These are phyloP conservation scores for Platycheirus albimanus DNA, from an alignment of 2,888 invertebrate genomes.

Conservation along the genomic window DNA sequence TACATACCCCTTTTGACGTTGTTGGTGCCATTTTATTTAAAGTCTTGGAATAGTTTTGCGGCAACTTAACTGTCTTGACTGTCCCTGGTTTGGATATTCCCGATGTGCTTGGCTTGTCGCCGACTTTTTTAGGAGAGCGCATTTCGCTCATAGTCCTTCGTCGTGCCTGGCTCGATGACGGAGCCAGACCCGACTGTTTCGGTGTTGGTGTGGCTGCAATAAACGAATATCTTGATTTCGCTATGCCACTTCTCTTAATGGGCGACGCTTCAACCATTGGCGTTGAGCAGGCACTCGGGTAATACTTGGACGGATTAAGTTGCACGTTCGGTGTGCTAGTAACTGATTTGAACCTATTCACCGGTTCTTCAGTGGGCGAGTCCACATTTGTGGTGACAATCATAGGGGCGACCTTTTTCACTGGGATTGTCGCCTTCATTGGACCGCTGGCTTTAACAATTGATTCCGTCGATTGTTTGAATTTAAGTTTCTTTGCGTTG, in stretches of 20 bases:
- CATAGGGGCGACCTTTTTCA: conserved; percentile 77
- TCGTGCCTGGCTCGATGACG: conserved; percentile 53
- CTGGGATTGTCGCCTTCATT: conserved; percentile 77
- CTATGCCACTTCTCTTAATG: conserved; percentile 61
- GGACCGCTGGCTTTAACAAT: conserved; percentile 76
- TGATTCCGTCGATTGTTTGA: conserved; percentile 72
- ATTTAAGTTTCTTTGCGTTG: conserved; percentile 74
- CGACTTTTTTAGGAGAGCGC: conserved; percentile 56
- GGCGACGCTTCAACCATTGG: conserved; percentile 73
- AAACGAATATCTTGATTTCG: conserved; percentile 75
- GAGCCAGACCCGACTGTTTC: conserved; percentile 52
- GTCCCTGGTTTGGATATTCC: conserved; percentile 51
- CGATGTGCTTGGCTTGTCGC: conserved; percentile 48
- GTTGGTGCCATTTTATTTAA: conserved; percentile 60
- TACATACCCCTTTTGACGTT: conserved; percentile 54
- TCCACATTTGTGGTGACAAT: conserved; percentile 73
- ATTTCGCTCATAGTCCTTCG: conserved; percentile 60
- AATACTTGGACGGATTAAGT: conserved; percentile 49
- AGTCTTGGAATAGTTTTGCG: conserved; percentile 57
- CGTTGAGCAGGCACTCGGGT: conserved; percentile 77
- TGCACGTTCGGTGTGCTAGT: conserved; percentile 75
- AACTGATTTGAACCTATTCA: conserved; percentile 54
- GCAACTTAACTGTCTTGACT: conserved; percentile 59
- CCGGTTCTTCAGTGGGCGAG: conserved; percentile 53
- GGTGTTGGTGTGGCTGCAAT: conserved; percentile 75